Base-by-base conservation (phyloP, 2,888 invertebrate species). In the Chloroclysta siterata region DNA sequence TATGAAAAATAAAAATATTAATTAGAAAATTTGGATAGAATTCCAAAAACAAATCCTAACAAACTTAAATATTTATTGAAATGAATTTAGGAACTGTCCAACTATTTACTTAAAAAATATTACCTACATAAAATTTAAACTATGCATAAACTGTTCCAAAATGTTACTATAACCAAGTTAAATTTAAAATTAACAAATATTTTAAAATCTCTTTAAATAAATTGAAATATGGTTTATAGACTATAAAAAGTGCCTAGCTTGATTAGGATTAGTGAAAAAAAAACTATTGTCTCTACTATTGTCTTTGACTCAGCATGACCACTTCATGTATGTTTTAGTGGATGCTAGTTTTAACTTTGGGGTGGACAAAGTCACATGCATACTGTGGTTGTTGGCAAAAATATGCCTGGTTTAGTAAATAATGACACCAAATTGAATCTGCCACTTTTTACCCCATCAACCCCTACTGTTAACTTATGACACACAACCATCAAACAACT, bases 181-280 rank as follows among this genome's bases (percentile, higher is more conserved):
- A 56, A 48, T 56, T 41, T 57, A 57, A 53, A 48, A 65, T 71
- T 55, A 58, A 63, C 29, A 53, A 60, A 60, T 58, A 60, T 60
- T 53, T 53, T 33, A 51, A 48, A 50, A 46, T 53, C 69, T 63
- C 66, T 60, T 62, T 47, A 53, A 66, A 62, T 54, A 48, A 65
- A 44, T 60, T 60, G 57, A 57, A 62, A 53, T 57, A 57, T 59
- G 51, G 69, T 73, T 70, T 39, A 78, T 79, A 78, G 70, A 81
- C 77, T 81, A 78, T 73, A 67, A 70, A 65, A 84, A 83, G 84
- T 84, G 84, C 84, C 83, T 84, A 84, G 83, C 76, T 81, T 80
- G 74, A 78, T 22, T 82, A 84, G 78, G 39, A 58, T 63, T 65
- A 68, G 64, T 60, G 42, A 44, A 52, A 62, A 17, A 29, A 50